Base-by-base conservation (phyloP, 2,888 invertebrate genomes). In the Operophtera brumata region DNA sequence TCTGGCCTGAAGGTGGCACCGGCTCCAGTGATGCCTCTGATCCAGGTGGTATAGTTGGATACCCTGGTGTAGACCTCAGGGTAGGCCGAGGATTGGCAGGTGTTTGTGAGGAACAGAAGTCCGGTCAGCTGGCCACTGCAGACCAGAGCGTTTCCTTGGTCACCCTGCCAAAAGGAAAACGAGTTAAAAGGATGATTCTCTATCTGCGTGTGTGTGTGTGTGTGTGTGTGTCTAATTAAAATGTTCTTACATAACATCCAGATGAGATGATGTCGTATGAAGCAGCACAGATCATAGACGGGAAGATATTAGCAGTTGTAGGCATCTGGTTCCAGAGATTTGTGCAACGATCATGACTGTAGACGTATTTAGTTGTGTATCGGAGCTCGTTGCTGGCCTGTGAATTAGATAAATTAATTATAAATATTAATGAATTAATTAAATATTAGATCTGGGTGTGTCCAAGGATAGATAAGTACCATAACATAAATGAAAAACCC, bases 1-100 rank as follows among this genome's bases (percentile, higher is more conserved):
- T 71, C 71, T 12, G 74, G 73, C 28, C 64, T 67, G 58, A 73
- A 72, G 12, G 69, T 59, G n/a, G 66, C 55, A 0, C 70, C 68
- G 1, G 73, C 69, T 5, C 72, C 73, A 0, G 80, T 75, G 10
- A 78, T 49, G 28, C 47, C 64, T 34, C 68, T 61, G 10, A 83
- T 75, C 81, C 80, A 82, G 0, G 62, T 57, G 0, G 77, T 74
- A 49, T 82, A 82, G 65, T 78, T 75, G 1, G 76, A 71, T 0
- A 82, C 71, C 26, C 78, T 69, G 2, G 78, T 75, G 59, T 82
- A 83, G 1, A 82, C 51, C 56, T 84, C 83, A 10, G 83, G 84
- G 34, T 45, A 67, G 0, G 73, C 59, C 0, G 66, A 63, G 1
- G 42, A 7, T 0, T 30, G 5, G 52, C 81, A 81, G 1, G 45